Evolutionary conservation across 2,888 invertebrate genomes (phyloP), one percentile per base, ranked within the genome.

Genomic region (Drosophila testacea): DNA sequence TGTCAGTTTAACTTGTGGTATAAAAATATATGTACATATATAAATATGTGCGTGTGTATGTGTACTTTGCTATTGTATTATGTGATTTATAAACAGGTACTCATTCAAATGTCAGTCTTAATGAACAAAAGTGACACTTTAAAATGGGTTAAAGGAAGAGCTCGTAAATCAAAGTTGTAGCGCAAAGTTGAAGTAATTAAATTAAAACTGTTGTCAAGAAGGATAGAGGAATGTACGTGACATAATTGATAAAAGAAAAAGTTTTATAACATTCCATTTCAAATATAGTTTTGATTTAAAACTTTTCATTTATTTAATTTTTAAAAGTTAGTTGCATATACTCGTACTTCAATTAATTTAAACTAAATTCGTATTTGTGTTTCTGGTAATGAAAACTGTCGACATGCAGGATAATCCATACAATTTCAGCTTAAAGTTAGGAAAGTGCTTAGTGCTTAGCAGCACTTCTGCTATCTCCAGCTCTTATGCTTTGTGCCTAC

Each of bases 41-140:
- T 60, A 38, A 56, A 48, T 59, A 22, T 51, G 16, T 22, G 7
- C 48, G 22, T 54, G 36, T 27, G 27, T 69, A 44, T 67, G 69
- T 41, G 65, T 59, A 9, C 6, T 13, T 38, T 51, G 30, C 54
- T 42, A 39, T 68, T 56, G 57, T 63, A 41, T 48, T 13, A 32
- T 32, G 30, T 36, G 54, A 16, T 48, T 32, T 63, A 27, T 44
- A n/a, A 22, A 39, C 16, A 32, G 41, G 34, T 50, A 47, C 48
- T 38, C 48, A 69, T 69, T 59, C 46, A 63, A 79, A 59, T 65
- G 74, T 51, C 79, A 67, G 61, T 78, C 36, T 30, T 66, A 75
- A 81, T 87, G 75, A 78, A 68, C 63, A 62, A 69, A 68, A 62
- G 44, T 66, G 69, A 50, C 78, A 60, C 57, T 52, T 46, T 13